Base-by-base conservation (phyloP, 2,888 invertebrate species). In the Ophioninae sp. region DNA sequence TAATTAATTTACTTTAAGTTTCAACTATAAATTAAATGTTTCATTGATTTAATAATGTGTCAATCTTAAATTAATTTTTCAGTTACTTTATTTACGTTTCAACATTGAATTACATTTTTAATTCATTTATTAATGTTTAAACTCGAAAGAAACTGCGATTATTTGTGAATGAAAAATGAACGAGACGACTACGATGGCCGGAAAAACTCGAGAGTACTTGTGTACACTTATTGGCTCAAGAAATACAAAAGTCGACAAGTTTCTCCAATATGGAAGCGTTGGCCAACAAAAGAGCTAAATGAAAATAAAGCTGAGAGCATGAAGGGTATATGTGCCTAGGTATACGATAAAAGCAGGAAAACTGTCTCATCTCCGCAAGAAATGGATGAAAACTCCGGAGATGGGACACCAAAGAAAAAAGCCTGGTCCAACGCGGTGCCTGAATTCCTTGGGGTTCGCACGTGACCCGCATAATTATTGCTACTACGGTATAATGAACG, bases 291-390 rank as follows among this genome's bases (percentile, higher is more conserved):
- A 41, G 41, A 81, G 87, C 87, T 88, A 88, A 89, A 88, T 89
- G 87, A 87, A 88, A 89, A 89, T 88, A 88, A 88, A 89, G 87
- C 87, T 84, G 21, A 50, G 20, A 64, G 67, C 62, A 17, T 59
- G 57, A 57, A 50, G 23, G 41, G 39, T 10, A 50, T 56, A 57
- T 69, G 56, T 56, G 41, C 44, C 10, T 39, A 30, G 69, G 44
- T 39, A 10, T n/a, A 59, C 59, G 65, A 20, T 41, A 39, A 20
- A 41, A 44, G 37, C 20, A n/a, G 67, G 59, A 61, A 72, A 50
- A 64, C 44, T 8, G 64, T 23, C 13, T 20, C n/a, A 67, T 70
- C 20, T 20, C 62, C 7, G 50, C 7, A 37, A 73, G 44, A 57
- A 57, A 37, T 30, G n/a, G 6, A 41, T 30, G 10, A 59, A 56